Evolutionary conservation across 1,140 invertebrate species (phyloP), one percentile per base, ranked within the genome.

Genomic region (Dreissena rostriformis): DNA sequence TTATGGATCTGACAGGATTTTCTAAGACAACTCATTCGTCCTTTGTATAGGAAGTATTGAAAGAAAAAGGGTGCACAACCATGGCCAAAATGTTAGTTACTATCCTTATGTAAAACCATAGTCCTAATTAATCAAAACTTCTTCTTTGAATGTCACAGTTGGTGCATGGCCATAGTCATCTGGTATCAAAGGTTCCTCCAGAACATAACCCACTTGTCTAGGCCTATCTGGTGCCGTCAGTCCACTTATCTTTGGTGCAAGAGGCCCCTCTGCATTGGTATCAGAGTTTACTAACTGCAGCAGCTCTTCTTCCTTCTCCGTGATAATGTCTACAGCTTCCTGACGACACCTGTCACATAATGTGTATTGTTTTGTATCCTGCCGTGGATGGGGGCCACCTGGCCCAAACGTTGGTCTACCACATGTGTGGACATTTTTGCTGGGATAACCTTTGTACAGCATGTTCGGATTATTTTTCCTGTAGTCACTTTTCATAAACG

Each of bases 61-160:
- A 39, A 39, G 39, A 5, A n/a, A n/a, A n/a, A n/a, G n/a, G n/a
- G n/a, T n/a, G n/a, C n/a, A n/a, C n/a, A n/a, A n/a, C n/a, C n/a
- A n/a, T n/a, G n/a, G n/a, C n/a, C n/a, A n/a, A n/a, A n/a, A n/a
- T n/a, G n/a, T n/a, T n/a, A n/a, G n/a, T n/a, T n/a, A n/a, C n/a
- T 39, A 5, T 39, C 8, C 8, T 39, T 39, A 39, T 39, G 39
- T 39, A 39, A 39, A 39, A 39, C 39, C 39, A 61, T 6, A n/a
- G 57, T 61, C 24, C 29, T 70, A 81, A 57, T 86, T 84, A 14
- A 77, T 70, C 26, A 84, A 17, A 39, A 84, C 82, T 52, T 73
- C 57, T 26, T 84, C 82, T 39, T 84, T 84, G 24, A 84, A 84
- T 52, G 82, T 84, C 12, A 84, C 82, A 14, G 53, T 75, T 61